A percentile compares a stretch with the other conserved stretches of the same genome.
Conservation (phyloP, 2,797 vertebrate species). For the Heteromormyrus szaboi region DNA sequence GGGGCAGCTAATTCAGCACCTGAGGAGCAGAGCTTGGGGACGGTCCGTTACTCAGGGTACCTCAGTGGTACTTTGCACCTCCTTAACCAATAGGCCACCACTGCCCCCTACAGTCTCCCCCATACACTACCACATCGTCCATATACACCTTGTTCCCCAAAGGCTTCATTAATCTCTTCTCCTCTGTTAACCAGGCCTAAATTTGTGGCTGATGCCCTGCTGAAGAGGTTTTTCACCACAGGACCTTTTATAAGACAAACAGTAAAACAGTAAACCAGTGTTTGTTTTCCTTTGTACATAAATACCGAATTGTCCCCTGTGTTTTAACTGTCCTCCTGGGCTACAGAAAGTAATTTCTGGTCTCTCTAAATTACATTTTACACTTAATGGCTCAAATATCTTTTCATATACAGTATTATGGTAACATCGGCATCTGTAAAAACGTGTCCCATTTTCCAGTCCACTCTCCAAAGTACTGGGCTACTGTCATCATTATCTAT, state of each 20-base stretch:
- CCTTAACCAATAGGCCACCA: too few species aligned
- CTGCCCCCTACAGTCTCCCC: background rate
- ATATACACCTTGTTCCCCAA: background rate
- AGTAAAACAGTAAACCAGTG: background rate
- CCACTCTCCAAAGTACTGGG: background rate
- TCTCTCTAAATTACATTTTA: background rate
- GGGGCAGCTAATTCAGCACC: too few species aligned
- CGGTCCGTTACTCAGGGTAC: too few species aligned
- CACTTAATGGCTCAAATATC: background rate
- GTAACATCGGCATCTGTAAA: background rate
- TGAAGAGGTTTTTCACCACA: background rate
- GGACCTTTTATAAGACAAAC: background rate
- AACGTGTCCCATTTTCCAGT: background rate
- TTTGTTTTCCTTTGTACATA: background rate
- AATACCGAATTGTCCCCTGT: background rate
- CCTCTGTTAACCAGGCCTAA: background rate
- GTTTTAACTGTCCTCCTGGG: background rate
- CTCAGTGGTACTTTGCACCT: too few species aligned
- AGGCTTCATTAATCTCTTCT: background rate
- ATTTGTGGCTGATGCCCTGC: background rate
- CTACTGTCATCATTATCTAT: background rate
- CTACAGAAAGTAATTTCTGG: background rate
- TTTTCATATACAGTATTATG: background rate
- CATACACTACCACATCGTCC: background rate
- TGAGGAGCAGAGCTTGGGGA: too few species aligned